Conservation (phyloP, 2,888 invertebrate genomes). For the Drosophila mulleri region DNA sequence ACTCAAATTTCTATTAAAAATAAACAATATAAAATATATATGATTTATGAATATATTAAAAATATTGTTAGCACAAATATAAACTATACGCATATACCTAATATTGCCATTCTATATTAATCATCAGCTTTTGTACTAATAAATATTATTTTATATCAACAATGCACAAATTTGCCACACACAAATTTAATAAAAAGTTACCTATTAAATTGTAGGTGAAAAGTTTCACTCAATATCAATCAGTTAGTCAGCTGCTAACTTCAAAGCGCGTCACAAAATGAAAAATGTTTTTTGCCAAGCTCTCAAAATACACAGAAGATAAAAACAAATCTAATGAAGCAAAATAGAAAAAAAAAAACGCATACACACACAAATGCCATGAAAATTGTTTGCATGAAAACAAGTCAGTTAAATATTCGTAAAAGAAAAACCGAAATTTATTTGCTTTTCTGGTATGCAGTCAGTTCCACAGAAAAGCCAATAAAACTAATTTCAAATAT, state of each 20-base stretch:
- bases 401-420: constrained; percentile 38
- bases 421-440: constrained; percentile 5
- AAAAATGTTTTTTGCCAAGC: constrained; percentile 10
- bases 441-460: constrained; percentile 8
- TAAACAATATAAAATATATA: not conserved
- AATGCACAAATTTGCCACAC: not conserved
- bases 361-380: constrained; percentile 3
- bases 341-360: constrained; percentile 1
- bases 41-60: too few relatives aligned
- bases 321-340: constrained; percentile 41
- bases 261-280: constrained; percentile 45
- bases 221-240: constrained; percentile 15
- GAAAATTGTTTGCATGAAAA: constrained; percentile 45
- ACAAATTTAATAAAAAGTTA: not conserved
- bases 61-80: too few relatives aligned
- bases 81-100: not conserved
- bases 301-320: not conserved
- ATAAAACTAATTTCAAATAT: not conserved
- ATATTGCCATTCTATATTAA: not conserved
- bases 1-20: not conserved
- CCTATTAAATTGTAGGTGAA: constrained; percentile 4
- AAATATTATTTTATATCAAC: not conserved
- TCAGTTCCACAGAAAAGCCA: not conserved
- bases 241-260: constrained; percentile 25
- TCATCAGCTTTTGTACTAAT: not conserved